phyloP scores from a whole-genome alignment of 2,113 vertebrate genomes.

The Trichomycterus rosablanca region DNA sequence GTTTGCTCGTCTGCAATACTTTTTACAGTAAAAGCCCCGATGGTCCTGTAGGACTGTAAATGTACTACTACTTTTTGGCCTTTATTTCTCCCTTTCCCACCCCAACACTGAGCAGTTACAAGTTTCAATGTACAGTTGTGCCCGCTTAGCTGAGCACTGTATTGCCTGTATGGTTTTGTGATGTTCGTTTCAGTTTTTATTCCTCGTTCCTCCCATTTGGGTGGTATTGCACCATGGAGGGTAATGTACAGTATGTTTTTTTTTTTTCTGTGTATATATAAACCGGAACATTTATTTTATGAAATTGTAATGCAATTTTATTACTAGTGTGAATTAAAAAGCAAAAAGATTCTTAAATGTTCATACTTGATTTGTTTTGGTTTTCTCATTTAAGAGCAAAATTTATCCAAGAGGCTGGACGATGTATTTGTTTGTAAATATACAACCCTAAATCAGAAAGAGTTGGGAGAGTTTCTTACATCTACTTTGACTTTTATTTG shows the following conservation, averaged over 20 bases:
- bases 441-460: too few species aligned
- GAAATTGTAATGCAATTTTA: slow-evolving; percentile 99
- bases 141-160: slow-evolving; percentile 92
- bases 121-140: slow-evolving; percentile 90
- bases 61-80: slow-evolving; percentile 72
- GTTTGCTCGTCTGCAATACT: slow-evolving; percentile 89
- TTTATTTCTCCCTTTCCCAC: slow-evolving; percentile 57
- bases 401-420: too few species aligned
- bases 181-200: slow-evolving; percentile 67
- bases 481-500: too few species aligned
- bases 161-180: slow-evolving; percentile 91
- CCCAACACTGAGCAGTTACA: slow-evolving; percentile 91
- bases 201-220: slow-evolving; percentile 52
- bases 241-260: slow-evolving; percentile 98
- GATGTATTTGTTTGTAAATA: too few species aligned
- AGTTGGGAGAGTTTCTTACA: too few species aligned
- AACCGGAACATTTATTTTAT: slow-evolving; percentile 99
- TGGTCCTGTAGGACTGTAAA: slow-evolving; percentile 83
- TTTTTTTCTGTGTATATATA: slow-evolving; percentile 99
- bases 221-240: slow-evolving; percentile 75
- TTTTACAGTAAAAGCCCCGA: slow-evolving; percentile 77
- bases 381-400: too few species aligned
- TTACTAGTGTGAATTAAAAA: slow-evolving; percentile 99
- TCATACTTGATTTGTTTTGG: slow-evolving; percentile 59
- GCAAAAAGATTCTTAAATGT: slow-evolving; percentile 72